phyloP scores from a whole-genome alignment of 1,140 invertebrate species.

The Idris sp. region DNA sequence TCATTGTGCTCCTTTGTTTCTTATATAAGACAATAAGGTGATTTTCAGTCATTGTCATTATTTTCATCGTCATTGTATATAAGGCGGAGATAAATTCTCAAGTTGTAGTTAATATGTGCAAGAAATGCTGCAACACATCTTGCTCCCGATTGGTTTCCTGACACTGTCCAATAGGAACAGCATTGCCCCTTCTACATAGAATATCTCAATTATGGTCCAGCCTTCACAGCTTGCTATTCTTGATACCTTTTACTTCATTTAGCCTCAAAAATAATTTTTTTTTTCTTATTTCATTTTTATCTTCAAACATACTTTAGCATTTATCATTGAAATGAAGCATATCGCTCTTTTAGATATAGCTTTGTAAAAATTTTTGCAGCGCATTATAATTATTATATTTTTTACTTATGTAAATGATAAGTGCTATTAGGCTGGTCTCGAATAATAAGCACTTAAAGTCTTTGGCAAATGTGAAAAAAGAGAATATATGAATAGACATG shows the following conservation, averaged over 20 bases:
- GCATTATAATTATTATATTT: constrained; percentile 40
- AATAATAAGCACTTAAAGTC: constrained; percentile 61
- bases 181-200: constrained; percentile 62
- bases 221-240: constrained; percentile 60
- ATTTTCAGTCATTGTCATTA: constrained; percentile 18
- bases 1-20: constrained; percentile 8
- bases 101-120: constrained; percentile 19
- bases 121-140: constrained; percentile 66
- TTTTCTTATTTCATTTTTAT: too few species aligned
- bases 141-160: constrained; percentile 69
- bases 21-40: constrained; percentile 21
- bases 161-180: constrained; percentile 64
- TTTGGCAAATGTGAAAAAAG: constrained; percentile 60
- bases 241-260: background rate
- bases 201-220: constrained; percentile 68
- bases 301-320: too few species aligned
- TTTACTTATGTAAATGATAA: constrained; percentile 63
- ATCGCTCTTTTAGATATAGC: background rate
- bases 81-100: constrained; percentile 38
- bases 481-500: constrained; percentile 45
- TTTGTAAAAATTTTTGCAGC: constrained; percentile 15
- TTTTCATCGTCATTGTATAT: constrained; percentile 12
- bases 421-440: constrained; percentile 21
- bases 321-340: too few species aligned
- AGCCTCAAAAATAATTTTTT: too few species aligned